These are phyloP conservation scores for Drosophila kanekoi DNA, from an alignment of 2,888 invertebrate genomes.

Conservation along the genomic window DNA sequence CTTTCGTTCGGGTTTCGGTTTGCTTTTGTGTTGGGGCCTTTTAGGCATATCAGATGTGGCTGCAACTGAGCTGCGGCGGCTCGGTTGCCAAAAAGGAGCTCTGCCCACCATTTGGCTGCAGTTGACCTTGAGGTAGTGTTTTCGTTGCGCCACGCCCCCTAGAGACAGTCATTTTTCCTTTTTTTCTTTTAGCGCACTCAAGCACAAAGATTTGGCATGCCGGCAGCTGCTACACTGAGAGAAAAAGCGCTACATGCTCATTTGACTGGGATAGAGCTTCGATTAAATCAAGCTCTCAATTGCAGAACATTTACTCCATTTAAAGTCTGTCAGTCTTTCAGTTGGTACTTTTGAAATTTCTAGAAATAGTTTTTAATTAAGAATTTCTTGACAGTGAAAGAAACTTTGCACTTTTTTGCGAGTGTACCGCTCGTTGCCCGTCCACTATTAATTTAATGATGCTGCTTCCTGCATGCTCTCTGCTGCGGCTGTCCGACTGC, in stretches of 20 bases:
- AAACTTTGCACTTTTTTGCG: neutral
- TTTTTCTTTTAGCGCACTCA: conserved; percentile 13
- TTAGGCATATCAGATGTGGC: conserved; percentile 73
- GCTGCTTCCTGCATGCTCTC: conserved; percentile 21
- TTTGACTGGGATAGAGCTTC: no score
- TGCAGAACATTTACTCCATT: no score
- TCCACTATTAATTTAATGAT: conserved; percentile 59
- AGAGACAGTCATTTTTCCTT: neutral
- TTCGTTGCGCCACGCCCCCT: conserved; percentile 33
- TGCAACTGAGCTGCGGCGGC: conserved; percentile 24
- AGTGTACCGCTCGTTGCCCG: conserved; percentile 13
- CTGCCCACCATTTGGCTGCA: conserved; percentile 26
- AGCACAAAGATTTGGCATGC: conserved; percentile 27
- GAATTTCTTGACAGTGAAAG: neutral
- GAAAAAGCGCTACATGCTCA: neutral
- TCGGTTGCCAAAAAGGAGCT: conserved; percentile 48
- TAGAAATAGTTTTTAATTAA: no score
- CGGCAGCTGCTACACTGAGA: conserved; percentile 11
- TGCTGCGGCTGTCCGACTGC: neutral
- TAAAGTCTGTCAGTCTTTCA: no score
- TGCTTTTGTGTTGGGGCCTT: conserved; percentile 33
- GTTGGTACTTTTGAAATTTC: no score
- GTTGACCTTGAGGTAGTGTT: conserved; percentile 55
- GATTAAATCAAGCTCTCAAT: no score
- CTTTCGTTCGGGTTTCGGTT: conserved; percentile 46